phyloP scores from a whole-genome alignment of 30 jellyfish, hydroid and myxozoan species.

The Nemopilema nomurai region DNA sequence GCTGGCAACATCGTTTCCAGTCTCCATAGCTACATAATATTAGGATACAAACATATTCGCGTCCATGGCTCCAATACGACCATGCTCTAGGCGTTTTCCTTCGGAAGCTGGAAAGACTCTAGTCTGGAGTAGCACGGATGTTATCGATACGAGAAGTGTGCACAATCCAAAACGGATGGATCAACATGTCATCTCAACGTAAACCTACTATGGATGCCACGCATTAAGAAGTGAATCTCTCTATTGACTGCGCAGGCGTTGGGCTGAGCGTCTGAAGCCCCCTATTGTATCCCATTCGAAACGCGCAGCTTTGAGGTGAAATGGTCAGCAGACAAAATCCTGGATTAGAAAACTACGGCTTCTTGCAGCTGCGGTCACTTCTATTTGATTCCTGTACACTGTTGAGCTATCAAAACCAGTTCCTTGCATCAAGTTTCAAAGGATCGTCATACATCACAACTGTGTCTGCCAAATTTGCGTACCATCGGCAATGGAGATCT shows the following conservation, averaged over 20 bases:
- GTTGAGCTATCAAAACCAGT: not conserved
- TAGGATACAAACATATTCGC: too few relatives aligned
- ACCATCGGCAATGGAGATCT: not conserved
- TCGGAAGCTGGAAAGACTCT: too few relatives aligned
- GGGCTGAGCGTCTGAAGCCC: not conserved
- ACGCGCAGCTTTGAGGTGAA: not conserved
- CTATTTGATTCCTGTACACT: not conserved
- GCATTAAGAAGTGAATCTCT: not conserved
- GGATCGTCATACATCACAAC: too few relatives aligned
- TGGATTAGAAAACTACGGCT: not conserved
- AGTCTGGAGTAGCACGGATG: too few relatives aligned
- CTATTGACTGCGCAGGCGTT: not conserved
- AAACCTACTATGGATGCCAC: not conserved
- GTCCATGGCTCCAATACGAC: too few relatives aligned
- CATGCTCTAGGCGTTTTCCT: too few relatives aligned
- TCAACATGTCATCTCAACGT: too few relatives aligned
- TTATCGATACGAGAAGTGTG: too few relatives aligned
- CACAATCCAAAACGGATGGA: too few relatives aligned
- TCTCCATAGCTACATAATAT: too few relatives aligned
- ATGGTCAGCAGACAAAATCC: not conserved
- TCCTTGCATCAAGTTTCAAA: not conserved
- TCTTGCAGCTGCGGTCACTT: not conserved
- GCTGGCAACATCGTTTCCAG: too few relatives aligned
- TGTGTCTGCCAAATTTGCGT: too few relatives aligned
- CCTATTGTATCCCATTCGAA: not conserved